Evolutionary conservation across 2,797 vertebrate species (phyloP).

Genomic region (Lacerta bilineata): DNA sequence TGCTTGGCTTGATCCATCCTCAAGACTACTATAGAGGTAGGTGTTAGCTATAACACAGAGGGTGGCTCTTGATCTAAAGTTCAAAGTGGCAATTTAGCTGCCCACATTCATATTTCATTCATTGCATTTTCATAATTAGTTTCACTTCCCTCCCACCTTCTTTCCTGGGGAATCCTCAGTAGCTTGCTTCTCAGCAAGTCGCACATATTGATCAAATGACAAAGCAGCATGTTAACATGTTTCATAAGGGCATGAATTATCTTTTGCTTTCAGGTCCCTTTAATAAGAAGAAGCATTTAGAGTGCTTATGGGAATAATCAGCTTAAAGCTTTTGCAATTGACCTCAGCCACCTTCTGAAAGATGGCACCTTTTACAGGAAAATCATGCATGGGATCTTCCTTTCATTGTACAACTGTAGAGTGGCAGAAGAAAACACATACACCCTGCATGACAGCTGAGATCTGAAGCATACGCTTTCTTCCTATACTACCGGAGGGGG

Average conservation of each 20-base stretch:
- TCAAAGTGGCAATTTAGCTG: constrained; percentile 1
- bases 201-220: not conserved
- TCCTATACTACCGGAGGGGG: not conserved
- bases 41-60: not conserved
- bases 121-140: not conserved
- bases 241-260: constrained; percentile 25
- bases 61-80: not conserved
- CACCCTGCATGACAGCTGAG: not conserved
- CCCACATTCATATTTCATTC: constrained; percentile 15
- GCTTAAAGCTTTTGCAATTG: not conserved
- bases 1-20: not conserved
- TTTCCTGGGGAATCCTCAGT: constrained; percentile 6
- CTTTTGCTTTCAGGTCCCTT: not conserved
- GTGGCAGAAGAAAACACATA: not conserved
- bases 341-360: constrained; percentile 8
- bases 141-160: not conserved
- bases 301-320: constrained; percentile 29
- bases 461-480: not conserved
- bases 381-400: not conserved
- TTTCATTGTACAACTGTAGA: constrained; percentile 29
- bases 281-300: constrained; percentile 1
- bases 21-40: not conserved
- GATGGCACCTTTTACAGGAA: not conserved
- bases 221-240: not conserved
- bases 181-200: not conserved